Conservation (phyloP, 1,140 invertebrate genomes). For the Apis cerana region DNA sequence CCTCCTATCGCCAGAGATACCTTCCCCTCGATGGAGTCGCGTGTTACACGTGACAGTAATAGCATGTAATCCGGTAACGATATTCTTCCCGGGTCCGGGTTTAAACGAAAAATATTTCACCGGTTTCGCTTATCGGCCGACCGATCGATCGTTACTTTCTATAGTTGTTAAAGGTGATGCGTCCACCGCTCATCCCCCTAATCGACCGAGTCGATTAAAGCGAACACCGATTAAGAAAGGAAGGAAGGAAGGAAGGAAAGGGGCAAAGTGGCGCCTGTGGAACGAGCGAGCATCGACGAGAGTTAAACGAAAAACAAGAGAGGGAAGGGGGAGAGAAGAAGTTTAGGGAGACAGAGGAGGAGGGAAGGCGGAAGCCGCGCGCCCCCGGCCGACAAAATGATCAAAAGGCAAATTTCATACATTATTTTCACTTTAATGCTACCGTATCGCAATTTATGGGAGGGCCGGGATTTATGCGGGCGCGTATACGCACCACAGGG, state of each 20-base stretch:
- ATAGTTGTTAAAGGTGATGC: background rate
- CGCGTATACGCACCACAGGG: conserved; percentile 67
- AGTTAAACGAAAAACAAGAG: conserved; percentile 18
- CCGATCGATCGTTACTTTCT: conserved; percentile 4
- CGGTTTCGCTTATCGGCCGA: conserved; percentile 27
- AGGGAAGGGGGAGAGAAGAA: conserved; percentile 34
- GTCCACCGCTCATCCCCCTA: background rate
- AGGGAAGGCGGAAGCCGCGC: conserved; percentile 72
- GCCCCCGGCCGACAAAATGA: conserved; percentile 79
- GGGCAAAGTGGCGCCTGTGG: conserved; percentile 15
- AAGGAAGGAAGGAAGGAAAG: background rate
- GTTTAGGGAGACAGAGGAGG: conserved; percentile 10
- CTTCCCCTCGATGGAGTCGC: conserved; percentile 41
- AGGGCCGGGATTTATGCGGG: conserved; percentile 76
- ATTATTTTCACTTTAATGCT: conserved; percentile 81
- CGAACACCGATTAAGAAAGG: background rate
- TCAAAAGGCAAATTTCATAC: conserved; percentile 80
- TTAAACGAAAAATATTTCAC: conserved; percentile 14
- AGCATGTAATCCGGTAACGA: conserved; percentile 43
- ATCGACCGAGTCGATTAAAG: background rate
- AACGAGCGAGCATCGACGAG: conserved; percentile 15
- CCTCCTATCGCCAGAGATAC: conserved; percentile 56
- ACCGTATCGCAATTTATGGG: conserved; percentile 80
- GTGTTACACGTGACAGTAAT: conserved; percentile 60
- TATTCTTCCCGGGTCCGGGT: conserved; percentile 16